phyloP scores from a whole-genome alignment of 2,888 invertebrate species.

The Argyra leucocephala region DNA sequence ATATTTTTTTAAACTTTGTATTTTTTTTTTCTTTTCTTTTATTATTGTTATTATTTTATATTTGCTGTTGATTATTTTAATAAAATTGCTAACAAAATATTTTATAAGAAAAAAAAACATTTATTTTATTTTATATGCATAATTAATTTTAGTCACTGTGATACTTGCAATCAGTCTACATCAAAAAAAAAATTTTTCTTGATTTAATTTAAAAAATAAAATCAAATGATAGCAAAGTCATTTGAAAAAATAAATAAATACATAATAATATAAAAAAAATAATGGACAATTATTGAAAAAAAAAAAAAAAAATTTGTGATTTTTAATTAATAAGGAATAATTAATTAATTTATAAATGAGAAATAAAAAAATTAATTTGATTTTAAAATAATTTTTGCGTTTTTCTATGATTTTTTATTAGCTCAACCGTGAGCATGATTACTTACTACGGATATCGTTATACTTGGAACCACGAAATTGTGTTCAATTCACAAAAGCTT shows the following conservation, averaged over 20 bases:
- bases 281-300: too few species aligned
- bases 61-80: background rate
- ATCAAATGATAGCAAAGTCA: too few species aligned
- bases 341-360: background rate
- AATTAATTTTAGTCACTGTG: constrained; percentile 3
- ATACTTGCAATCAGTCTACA: constrained; percentile 4
- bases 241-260: too few species aligned
- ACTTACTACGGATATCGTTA: constrained; percentile 68
- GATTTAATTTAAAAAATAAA: background rate
- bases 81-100: background rate
- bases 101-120: background rate
- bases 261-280: too few species aligned
- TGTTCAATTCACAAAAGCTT: constrained; percentile 84
- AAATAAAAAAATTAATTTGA: background rate
- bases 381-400: background rate
- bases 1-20: background rate
- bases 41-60: background rate
- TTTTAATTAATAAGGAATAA: background rate
- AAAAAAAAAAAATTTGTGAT: background rate
- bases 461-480: constrained; percentile 88
- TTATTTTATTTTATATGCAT: background rate
- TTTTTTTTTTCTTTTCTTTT: background rate
- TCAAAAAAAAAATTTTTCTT: background rate
- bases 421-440: constrained; percentile 45
- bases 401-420: constrained; percentile 10